phyloP scores from a whole-genome alignment of 2,888 invertebrate species.

The Caprella mutica region DNA sequence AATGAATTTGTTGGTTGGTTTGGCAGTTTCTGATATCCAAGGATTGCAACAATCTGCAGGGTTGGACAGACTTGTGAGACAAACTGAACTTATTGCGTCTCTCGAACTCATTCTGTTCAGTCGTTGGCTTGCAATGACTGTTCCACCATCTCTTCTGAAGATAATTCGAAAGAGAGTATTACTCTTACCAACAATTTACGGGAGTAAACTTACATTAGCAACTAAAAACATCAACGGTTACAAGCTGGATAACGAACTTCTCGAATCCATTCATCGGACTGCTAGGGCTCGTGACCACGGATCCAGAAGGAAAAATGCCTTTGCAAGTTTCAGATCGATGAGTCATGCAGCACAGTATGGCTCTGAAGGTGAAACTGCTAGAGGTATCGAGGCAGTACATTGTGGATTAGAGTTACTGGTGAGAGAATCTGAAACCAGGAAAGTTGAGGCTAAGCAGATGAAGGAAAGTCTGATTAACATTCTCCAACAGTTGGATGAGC shows the following conservation, averaged over 20 bases:
- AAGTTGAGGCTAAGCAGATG: slow-evolving; percentile 8
- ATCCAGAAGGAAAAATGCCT: slow-evolving; percentile 24
- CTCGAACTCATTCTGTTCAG: slow-evolving; percentile 74
- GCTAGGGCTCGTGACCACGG: slow-evolving; percentile 25
- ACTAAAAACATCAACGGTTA: slow-evolving; percentile 20
- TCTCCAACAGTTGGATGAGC: not conserved
- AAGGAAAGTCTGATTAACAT: not conserved
- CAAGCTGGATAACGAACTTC: slow-evolving; percentile 19
- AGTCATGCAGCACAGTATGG: slow-evolving; percentile 27
- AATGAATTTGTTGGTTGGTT: slow-evolving; percentile 69
- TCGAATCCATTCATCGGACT: slow-evolving; percentile 21
- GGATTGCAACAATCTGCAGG: slow-evolving; percentile 49
- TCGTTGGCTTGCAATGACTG: slow-evolving; percentile 36
- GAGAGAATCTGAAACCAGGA: slow-evolving; percentile 25
- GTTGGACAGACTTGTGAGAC: slow-evolving; percentile 63
- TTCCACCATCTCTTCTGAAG: slow-evolving; percentile 18
- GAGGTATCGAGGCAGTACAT: slow-evolving; percentile 26
- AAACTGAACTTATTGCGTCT: slow-evolving; percentile 69
- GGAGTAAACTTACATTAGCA: slow-evolving; percentile 17
- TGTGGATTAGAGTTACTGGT: slow-evolving; percentile 29
- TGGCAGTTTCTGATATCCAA: slow-evolving; percentile 63
- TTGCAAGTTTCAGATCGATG: slow-evolving; percentile 25
- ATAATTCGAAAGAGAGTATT: slow-evolving; percentile 19
- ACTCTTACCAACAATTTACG: slow-evolving; percentile 21
- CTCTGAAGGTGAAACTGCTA: slow-evolving; percentile 19